Evolutionary conservation across 2,888 invertebrate genomes (phyloP), one percentile per base, ranked within the genome.

Genomic region (Drymonia ruficornis): DNA sequence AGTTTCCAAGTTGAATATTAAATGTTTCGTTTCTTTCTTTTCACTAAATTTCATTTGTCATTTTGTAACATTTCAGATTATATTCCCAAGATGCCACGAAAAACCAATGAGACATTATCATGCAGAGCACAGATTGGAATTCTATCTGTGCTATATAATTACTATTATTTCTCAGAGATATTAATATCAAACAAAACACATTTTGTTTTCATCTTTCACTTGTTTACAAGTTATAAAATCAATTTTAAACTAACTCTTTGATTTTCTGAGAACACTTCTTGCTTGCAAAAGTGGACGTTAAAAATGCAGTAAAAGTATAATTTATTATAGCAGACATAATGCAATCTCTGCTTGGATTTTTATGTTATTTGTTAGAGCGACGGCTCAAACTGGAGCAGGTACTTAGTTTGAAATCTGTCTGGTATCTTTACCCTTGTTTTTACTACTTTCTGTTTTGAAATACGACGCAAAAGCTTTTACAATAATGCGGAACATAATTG

Each of bases 1-100:
- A 53, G 69, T 67, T 68, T 61, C 68, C 67, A 70, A 76, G 67
- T 78, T 71, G 76, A 77, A 80, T 80, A 78, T 78, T 75, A 79
- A 80, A 80, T 74, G 73, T 69, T 76, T 74, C 64, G 62, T 67
- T 65, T 55, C 52, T 52, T 53, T 55, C 58, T 55, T 56, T 61
- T 57, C 36, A 61, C 34, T 52, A 51, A 40, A 64, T 67, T 63
- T 55, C 56, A 60, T 65, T 64, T 61, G 53, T 63, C 62, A 62
- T 60, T 58, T 50, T 42, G 23, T 19, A 53, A 53, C 31, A 50
- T 51, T 54, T 55, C 49, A 46, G 47, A 51, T 51, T 55, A 0
- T n/a, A 23, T 50, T 34, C 16, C 29, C 18, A 29, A 46, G 29
- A 44, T 50, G 34, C 52, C 49, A 45, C 28, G 42, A 48, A 45